Percentiles rank a stretch among this genome's conserved stretches.
Conservation (phyloP, 2,797 vertebrate genomes). For the Nothura maculosa region DNA sequence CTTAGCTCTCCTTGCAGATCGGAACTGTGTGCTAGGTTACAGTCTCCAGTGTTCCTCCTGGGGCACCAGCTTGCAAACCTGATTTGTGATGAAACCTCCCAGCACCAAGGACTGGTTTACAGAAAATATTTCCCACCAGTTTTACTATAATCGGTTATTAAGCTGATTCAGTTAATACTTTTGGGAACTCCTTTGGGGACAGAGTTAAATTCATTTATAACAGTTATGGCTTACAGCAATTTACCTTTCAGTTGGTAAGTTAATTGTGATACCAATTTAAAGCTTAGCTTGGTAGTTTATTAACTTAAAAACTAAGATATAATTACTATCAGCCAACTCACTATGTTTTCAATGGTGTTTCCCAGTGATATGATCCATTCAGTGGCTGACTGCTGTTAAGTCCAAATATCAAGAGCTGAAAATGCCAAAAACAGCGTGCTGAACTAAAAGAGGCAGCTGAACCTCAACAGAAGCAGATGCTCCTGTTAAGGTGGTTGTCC, state of each 20-base stretch:
- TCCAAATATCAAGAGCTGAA: not conserved
- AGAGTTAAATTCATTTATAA: not conserved
- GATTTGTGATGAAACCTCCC: accelerated
- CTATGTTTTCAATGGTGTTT: not conserved
- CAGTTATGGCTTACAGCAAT: not conserved
- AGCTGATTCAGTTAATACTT: slow-evolving; percentile 19
- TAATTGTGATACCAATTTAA: slow-evolving; percentile 16
- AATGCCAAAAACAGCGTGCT: not conserved
- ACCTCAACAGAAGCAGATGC: not conserved
- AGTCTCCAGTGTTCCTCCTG: not conserved
- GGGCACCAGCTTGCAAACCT: not conserved
- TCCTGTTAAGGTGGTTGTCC: not conserved
- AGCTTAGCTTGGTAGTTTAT: not conserved
- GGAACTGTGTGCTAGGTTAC: not conserved
- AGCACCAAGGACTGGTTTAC: not conserved
- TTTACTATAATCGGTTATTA: not conserved
- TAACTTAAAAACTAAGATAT: not conserved
- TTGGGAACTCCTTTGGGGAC: not conserved
- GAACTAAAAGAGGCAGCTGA: not conserved
- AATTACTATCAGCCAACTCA: not conserved
- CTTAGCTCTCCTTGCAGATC: not conserved
- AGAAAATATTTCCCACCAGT: not conserved
- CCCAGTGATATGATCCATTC: not conserved
- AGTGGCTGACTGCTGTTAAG: not conserved
- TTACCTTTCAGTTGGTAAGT: not conserved